These are phyloP conservation scores for Hemichromis elongatus DNA, from an alignment of 2,113 vertebrate species.

Conservation along the genomic window DNA sequence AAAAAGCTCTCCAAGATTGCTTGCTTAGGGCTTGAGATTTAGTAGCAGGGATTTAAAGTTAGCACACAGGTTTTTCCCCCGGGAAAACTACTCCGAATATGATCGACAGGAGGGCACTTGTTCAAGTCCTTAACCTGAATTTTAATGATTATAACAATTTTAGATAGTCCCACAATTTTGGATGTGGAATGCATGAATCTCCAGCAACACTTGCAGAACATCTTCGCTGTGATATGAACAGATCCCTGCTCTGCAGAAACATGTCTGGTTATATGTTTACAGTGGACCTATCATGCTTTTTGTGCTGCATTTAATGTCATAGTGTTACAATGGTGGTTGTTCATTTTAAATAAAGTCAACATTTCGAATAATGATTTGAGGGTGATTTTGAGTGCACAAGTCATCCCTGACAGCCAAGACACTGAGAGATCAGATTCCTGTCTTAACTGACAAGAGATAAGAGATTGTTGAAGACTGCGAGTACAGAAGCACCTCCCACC, in stretches of 20 bases:
- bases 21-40: slow-evolving; percentile 1
- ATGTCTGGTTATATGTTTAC: not conserved
- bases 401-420: not conserved
- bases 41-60: not conserved
- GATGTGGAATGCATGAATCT: not conserved
- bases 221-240: fast-evolving
- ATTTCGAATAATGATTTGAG: not conserved
- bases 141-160: not conserved
- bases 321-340: fast-evolving
- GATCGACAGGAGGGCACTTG: not conserved
- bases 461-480: not conserved
- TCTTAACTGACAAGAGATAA: not conserved
- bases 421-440: not conserved
- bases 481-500: not conserved
- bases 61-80: not conserved
- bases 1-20: not conserved
- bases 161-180: not conserved
- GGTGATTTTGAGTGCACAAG: not conserved
- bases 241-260: not conserved
- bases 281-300: not conserved
- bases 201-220: not conserved
- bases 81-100: not conserved
- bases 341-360: not conserved
- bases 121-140: not conserved
- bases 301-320: fast-evolving